Evolutionary conservation across 2,888 invertebrate species (phyloP), one percentile per base, ranked within the genome.

Genomic region (Drosophila falleni): DNA sequence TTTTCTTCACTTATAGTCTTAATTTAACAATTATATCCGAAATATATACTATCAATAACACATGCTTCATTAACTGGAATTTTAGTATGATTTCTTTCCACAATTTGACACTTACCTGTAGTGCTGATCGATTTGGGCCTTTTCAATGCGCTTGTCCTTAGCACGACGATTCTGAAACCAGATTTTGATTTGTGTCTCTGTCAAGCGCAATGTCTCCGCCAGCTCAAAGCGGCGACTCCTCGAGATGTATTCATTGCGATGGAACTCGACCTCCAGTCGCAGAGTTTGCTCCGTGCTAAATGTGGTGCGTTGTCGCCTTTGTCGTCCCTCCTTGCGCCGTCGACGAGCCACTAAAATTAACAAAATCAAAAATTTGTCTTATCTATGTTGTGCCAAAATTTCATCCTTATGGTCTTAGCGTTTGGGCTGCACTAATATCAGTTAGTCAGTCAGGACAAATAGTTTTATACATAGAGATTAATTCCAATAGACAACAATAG

Each of bases 91-190:
- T 2, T 23, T 4, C 4, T 23, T 23, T 23, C 2, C 4, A 1
- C 5, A 29, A 29, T 1, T 29, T 8, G 42, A 2, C 11, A 15
- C 50, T 23, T 26, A 98, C 98, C 98, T 96, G 92, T 97, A 97
- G 88, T 98, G 98, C 90, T 98, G 98, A 93, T 98, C 98, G 73
- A 98, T 94, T 83, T 98, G 98, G 0, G 98, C 98, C 90, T 98
- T 98, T 91, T 98, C 98, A 78, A 98, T 97, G 74, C 98, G 94
- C 93, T 98, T 98, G 92, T 98, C 98, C 93, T 98, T 98, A 26
- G 98, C 98, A 80, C 98, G 94, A 74, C 98, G 94, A 93, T 98
- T 98, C 93, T 98, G 98, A 93, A 98, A 98, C 96, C 96, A 96
- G 68, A 97, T 97, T 92, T 97, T 97, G 81, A 97, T 97, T 93